Base-by-base conservation (phyloP, 1,140 invertebrate species). In the Caenorhabditis inopinata region DNA sequence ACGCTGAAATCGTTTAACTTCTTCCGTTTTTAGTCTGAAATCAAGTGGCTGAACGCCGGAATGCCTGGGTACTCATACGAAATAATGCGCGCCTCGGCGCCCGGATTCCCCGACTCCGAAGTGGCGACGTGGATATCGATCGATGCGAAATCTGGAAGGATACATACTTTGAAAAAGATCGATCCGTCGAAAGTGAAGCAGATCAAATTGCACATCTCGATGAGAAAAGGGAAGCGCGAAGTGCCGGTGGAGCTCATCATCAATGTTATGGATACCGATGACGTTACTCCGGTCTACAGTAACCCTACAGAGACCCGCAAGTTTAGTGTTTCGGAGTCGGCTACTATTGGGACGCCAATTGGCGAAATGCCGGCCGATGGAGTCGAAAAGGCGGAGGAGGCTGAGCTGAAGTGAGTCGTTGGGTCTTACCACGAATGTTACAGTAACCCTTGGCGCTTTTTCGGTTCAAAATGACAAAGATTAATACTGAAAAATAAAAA, bases 201-300 rank as follows among this genome's bases (percentile, higher is more conserved):
- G 27, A 75, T 79, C 12, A 51, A 62, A 53, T 35, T 79, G 18
- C 47, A 74, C 21, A 79, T 79, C 18, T 74, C 62, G 12, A 79
- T 79, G 78, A 48, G 73, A 32, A 79, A 79, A 47, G 78, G 78
- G 25, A 79, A 79, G 29, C 62, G 78, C 11, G 78, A 79, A 74
- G 49, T 79, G 11, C 78, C 78, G 1, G 78, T 79, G 18, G 78
- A 79, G 11, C 23, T 79, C 27, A 79, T 79, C 4, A 79, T 79
- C 12, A 79, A 79, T 27, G 78, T 79, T n/a, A 58, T 79, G 27
- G 78, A 79, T n/a, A 53, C 58, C 1, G 58, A 74, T 45, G 78
- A 79, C 29, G n/a, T 53, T 25, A 74, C 46, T 9, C 78, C 78
- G 2, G 4, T 47, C 18, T 79, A 68, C 78, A 45, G 48, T 49